Evolutionary conservation across 1,140 invertebrate genomes (phyloP).

Genomic region (Dreissena rostriformis): DNA sequence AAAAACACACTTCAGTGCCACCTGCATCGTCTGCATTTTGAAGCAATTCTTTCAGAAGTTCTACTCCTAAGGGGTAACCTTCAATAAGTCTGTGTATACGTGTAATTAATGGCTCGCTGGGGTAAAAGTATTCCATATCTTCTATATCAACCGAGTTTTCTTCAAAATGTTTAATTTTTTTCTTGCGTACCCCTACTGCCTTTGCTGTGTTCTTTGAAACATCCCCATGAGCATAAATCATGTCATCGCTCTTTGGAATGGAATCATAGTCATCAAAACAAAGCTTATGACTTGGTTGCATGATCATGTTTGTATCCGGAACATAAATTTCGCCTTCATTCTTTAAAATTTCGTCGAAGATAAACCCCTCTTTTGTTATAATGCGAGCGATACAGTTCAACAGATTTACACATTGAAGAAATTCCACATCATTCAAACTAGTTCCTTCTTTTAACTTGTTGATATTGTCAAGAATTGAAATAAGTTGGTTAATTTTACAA

Average conservation of each 20-base stretch:
- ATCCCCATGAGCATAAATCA: constrained; percentile 26
- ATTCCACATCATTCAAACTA: neutral
- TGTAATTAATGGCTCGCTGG: constrained; percentile 19
- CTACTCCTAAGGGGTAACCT: neutral
- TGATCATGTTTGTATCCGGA: neutral
- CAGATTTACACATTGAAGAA: neutral
- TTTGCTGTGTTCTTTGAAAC: constrained; percentile 2
- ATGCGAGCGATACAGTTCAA: neutral
- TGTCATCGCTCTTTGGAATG: constrained; percentile 8
- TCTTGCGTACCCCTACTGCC: constrained; percentile 7
- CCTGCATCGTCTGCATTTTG: constrained; percentile 48
- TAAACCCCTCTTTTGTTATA: neutral
- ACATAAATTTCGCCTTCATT: neutral
- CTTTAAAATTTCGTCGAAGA: neutral
- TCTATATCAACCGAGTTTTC: constrained; percentile 17
- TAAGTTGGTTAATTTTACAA: neutral
- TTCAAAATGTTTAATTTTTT: neutral
- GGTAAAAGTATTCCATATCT: constrained; percentile 47
- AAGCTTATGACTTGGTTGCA: neutral
- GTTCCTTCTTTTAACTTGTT: neutral
- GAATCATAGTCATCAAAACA: constrained; percentile 27
- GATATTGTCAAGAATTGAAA: neutral
- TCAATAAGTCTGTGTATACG: constrained; percentile 10
- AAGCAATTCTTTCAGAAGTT: constrained; percentile 46
- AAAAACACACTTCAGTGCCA: constrained; percentile 16